Evolutionary conservation across 2,888 invertebrate species (phyloP).

Genomic region (Agonopterix alstromeriana): DNA sequence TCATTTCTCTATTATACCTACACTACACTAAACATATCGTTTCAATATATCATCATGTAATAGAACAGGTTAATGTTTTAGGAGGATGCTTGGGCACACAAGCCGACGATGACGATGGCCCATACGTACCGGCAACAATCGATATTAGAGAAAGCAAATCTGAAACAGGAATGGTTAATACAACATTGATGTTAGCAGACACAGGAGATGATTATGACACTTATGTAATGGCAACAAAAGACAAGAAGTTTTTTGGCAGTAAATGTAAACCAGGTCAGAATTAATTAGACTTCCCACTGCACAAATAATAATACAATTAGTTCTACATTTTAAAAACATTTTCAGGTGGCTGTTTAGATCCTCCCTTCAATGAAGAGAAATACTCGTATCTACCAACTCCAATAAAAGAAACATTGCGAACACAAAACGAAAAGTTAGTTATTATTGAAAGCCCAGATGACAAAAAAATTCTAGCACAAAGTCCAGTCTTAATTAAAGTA

Average conservation of each 20-base stretch:
- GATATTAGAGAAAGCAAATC: slow-evolving; percentile 17
- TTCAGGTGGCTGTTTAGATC: slow-evolving; percentile 63
- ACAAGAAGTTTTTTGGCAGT: slow-evolving; percentile 40
- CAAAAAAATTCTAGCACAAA: too few relatives aligned
- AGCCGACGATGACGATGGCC: slow-evolving; percentile 35
- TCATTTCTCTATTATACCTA: too few relatives aligned
- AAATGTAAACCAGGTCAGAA: slow-evolving; percentile 59
- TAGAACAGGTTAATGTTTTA: slow-evolving; percentile 15
- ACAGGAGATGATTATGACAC: slow-evolving; percentile 13
- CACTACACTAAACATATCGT: too few relatives aligned
- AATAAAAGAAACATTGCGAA: not conserved
- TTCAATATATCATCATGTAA: not conserved
- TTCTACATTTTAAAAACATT: slow-evolving; percentile 6
- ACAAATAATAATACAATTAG: too few relatives aligned
- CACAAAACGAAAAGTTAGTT: too few relatives aligned
- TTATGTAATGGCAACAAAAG: slow-evolving; percentile 8
- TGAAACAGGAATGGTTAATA: slow-evolving; percentile 18
- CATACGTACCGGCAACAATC: slow-evolving; percentile 29
- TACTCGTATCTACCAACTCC: slow-evolving; percentile 35
- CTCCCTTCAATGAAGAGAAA: slow-evolving; percentile 56
- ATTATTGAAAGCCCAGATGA: too few relatives aligned
- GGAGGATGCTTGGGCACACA: slow-evolving; percentile 40
- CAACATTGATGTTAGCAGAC: slow-evolving; percentile 26
- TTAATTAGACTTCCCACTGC: not conserved
- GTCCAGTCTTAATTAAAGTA: too few relatives aligned